Conservation (phyloP, 2,113 vertebrate genomes). For the Halcyon senegalensis region DNA sequence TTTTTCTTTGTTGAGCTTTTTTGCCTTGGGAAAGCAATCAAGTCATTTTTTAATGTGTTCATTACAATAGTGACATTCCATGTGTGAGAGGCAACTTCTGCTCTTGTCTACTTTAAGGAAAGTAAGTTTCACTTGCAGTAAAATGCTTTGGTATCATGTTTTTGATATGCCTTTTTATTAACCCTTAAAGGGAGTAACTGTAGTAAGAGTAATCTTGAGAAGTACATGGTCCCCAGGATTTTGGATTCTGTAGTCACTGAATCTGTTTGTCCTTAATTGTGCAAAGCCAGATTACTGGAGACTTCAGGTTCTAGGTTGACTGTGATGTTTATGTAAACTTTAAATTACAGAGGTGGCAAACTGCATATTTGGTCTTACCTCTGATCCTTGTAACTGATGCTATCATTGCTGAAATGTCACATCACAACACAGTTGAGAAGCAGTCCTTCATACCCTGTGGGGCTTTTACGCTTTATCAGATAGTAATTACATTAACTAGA, state of each 20-base stretch:
- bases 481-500: not conserved
- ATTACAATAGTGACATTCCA: not conserved
- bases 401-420: not conserved
- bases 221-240: not conserved
- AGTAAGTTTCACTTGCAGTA: not conserved
- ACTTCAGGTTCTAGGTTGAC: not conserved
- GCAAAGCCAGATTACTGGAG: not conserved
- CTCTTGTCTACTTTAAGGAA: not conserved
- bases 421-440: not conserved
- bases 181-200: not conserved
- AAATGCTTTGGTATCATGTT: not conserved
- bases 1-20: not conserved
- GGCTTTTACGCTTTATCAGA: not conserved
- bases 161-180: not conserved
- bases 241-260: not conserved
- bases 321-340: not conserved
- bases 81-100: not conserved
- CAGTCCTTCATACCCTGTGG: not conserved
- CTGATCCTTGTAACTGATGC: not conserved
- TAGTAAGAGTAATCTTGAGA: not conserved
- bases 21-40: conserved; percentile 37
- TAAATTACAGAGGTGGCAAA: not conserved
- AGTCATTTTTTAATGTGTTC: conserved; percentile 23
- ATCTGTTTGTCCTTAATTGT: not conserved
- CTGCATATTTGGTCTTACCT: not conserved